Base-by-base conservation (phyloP, 23 tunicate genomes). In the Trididemnum miniatum region DNA sequence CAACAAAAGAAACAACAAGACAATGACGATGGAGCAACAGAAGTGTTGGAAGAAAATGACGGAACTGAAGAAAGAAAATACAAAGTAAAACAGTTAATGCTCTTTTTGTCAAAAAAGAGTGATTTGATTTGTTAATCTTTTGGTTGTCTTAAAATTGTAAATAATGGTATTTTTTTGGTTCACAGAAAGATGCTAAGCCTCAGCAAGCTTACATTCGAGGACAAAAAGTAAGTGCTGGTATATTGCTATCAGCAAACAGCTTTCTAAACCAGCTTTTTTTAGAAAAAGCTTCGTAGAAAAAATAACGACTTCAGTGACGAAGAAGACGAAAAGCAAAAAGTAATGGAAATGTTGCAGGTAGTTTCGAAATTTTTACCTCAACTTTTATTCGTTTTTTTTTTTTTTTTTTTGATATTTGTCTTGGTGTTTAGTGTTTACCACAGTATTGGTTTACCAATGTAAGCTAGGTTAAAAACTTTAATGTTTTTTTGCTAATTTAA, bases 301-400 rank as follows among this genome's bases (percentile, higher is more conserved):
- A 81, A 95, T 72, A 89, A 89, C 44, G 89, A 95, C 64, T 86
- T 85, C 31, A 90, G 79, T 79, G 89, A 89, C 34, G 96, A 95
- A 9, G 99, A 95, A 51, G 99, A 95, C 51, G 99, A 95, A 39
- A 80, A 91, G 1, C 65, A 71, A 35, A 7, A 80, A 67, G 84
- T 49, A 54, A 90, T 95, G 99, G 92, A 89, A 38, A 71, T 95
- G 49, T 77, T 95, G 66, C 94, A 89, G 80, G 90, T 80, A 50
- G n/a, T n/a, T n/a, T n/a, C n/a, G n/a, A n/a, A n/a, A n/a, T n/a
- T n/a, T n/a, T n/a, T n/a, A n/a, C n/a, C n/a, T n/a, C n/a, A n/a
- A n/a, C n/a, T n/a, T n/a, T n/a, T n/a, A n/a, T n/a, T n/a, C n/a
- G n/a, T n/a, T n/a, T n/a, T n/a, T n/a, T n/a, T n/a, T n/a, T n/a